phyloP scores from a whole-genome alignment of 2,113 vertebrate species.

The Climacteris rufus region DNA sequence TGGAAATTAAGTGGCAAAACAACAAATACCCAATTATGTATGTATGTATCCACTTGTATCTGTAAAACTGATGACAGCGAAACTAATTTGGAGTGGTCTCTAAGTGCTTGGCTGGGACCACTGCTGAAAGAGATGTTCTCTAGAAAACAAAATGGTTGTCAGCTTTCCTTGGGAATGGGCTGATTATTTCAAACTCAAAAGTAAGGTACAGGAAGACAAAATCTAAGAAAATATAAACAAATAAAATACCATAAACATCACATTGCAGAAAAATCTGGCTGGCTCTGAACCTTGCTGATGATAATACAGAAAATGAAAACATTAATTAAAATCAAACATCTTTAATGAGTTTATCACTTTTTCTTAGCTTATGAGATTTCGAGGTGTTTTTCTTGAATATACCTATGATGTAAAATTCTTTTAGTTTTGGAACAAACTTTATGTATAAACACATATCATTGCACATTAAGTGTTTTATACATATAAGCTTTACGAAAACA shows the following conservation, averaged over 20 bases:
- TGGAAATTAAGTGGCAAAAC: constrained; percentile 26
- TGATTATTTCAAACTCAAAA: neutral
- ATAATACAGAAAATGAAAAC: neutral
- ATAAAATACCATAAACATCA: neutral
- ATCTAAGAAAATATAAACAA: neutral
- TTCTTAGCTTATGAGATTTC: neutral
- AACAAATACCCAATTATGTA: too few relatives aligned
- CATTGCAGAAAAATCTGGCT: neutral
- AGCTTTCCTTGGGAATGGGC: neutral
- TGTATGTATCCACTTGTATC: too few relatives aligned
- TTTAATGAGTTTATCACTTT: neutral
- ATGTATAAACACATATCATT: neutral
- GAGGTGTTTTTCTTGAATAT: neutral
- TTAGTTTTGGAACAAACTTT: neutral
- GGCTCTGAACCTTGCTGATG: neutral
- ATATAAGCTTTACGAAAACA: neutral
- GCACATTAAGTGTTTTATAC: neutral
- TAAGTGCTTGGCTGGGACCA: neutral
- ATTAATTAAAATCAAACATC: neutral
- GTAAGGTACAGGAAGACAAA: neutral
- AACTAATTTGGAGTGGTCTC: neutral
- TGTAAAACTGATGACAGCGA: constrained; percentile 27
- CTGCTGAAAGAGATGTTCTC: neutral
- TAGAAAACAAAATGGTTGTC: neutral
- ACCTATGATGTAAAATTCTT: neutral